phyloP scores from a whole-genome alignment of 1,140 invertebrate genomes.

The Augochlora pura region DNA sequence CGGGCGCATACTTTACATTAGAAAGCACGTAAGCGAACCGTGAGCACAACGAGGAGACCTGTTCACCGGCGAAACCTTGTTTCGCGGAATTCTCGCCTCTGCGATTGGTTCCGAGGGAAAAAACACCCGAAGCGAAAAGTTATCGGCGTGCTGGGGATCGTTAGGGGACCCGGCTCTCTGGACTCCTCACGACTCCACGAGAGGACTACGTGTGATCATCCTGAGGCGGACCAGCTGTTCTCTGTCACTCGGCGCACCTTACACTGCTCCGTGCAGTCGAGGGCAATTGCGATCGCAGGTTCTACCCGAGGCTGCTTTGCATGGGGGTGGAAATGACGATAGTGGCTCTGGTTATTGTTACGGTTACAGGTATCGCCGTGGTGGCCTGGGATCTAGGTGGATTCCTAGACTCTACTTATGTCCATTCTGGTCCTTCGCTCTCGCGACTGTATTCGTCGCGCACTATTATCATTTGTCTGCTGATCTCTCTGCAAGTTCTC shows the following conservation, averaged over 20 bases:
- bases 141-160: conserved; percentile 44
- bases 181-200: conserved; percentile 14
- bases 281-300: no score
- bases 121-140: conserved; percentile 28
- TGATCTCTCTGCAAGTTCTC: no score
- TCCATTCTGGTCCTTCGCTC: no score
- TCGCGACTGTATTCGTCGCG: no score
- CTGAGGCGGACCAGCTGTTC: not conserved
- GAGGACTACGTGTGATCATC: conserved; percentile 1
- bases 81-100: conserved; percentile 47
- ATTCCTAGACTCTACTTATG: no score
- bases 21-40: conserved; percentile 58
- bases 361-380: no score
- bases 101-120: not conserved
- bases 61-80: conserved; percentile 57
- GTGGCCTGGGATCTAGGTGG: no score
- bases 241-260: not conserved
- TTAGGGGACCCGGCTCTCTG: conserved; percentile 31
- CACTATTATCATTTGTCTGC: no score
- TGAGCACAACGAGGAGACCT: conserved; percentile 51
- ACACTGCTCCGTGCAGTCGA: not conserved
- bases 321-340: no score
- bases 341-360: no score
- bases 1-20: conserved; percentile 64
- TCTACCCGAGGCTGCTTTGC: no score